Conservation (phyloP, 2,113 vertebrate species). For the Podocnemis expansa region DNA sequence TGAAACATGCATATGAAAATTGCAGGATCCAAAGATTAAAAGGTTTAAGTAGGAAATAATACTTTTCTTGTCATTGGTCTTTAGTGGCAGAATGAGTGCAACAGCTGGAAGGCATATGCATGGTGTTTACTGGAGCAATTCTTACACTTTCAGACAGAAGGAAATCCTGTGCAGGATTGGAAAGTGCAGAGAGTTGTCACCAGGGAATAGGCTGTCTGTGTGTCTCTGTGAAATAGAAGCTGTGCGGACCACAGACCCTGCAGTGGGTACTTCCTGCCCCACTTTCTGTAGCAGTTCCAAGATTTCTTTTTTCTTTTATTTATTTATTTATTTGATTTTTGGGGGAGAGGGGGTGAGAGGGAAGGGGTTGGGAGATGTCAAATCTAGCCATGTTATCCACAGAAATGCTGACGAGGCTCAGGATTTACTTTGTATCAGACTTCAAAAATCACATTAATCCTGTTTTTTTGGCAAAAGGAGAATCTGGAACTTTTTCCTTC, state of each 20-base stretch:
- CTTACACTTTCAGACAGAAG: conserved; percentile 82
- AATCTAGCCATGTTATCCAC: conserved; percentile 54
- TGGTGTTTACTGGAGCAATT: conserved; percentile 76
- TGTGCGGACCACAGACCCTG: conserved; percentile 64
- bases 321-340: neutral
- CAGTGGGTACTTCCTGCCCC: conserved; percentile 62
- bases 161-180: conserved; percentile 81
- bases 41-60: conserved; percentile 77
- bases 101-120: conserved; percentile 83
- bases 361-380: conserved; percentile 25
- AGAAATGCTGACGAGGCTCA: conserved; percentile 32
- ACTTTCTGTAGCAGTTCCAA: conserved; percentile 26
- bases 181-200: conserved; percentile 70
- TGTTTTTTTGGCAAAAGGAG: conserved; percentile 13
- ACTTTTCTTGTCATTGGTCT: conserved; percentile 78
- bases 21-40: conserved; percentile 72
- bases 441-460: conserved; percentile 54
- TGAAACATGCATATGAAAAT: conserved; percentile 63
- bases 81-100: conserved; percentile 58
- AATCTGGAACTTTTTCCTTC: conserved; percentile 45
- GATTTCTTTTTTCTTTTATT: conserved; percentile 12
- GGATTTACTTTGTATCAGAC: conserved; percentile 75
- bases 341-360: too few species aligned
- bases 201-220: conserved; percentile 74
- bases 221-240: conserved; percentile 76